Conservation (phyloP, 2,888 invertebrate species). For the Pandemis cinnamomeana region DNA sequence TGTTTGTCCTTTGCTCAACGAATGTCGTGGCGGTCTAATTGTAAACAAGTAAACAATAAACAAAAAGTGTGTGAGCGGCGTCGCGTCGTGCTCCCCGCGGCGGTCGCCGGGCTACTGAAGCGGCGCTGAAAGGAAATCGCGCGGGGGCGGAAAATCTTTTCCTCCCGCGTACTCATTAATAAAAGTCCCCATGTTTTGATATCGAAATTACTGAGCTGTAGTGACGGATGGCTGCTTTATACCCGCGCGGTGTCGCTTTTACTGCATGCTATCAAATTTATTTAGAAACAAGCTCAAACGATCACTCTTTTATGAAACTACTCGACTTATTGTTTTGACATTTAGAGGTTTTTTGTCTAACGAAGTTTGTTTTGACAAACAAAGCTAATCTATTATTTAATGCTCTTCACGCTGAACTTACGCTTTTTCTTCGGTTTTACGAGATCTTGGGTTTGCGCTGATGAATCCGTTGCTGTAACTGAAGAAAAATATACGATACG, state of each 20-base stretch:
- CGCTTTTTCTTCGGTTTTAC: constrained; percentile 66
- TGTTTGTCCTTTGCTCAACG: constrained; percentile 65
- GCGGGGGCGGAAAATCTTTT: constrained; percentile 59
- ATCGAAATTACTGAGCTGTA: constrained; percentile 16
- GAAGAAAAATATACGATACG: constrained; percentile 6
- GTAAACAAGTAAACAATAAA: constrained; percentile 79
- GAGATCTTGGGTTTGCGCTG: constrained; percentile 61
- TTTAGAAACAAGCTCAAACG: constrained; percentile 9
- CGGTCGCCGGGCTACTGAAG: constrained; percentile 72
- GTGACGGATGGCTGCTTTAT: constrained; percentile 30
- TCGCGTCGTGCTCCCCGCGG: constrained; percentile 65
- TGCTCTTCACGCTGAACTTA: constrained; percentile 49
- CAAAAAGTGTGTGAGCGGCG: constrained; percentile 65
- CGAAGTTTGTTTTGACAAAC: neutral
- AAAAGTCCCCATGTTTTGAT: constrained; percentile 21
- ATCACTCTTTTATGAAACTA: constrained; percentile 2
- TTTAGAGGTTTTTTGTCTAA: neutral
- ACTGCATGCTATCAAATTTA: constrained; percentile 11
- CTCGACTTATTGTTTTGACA: constrained; percentile 2
- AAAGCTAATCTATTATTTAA: neutral
- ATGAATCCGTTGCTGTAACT: constrained; percentile 60
- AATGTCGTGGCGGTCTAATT: constrained; percentile 60
- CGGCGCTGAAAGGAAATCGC: constrained; percentile 54
- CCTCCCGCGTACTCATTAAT: constrained; percentile 52
- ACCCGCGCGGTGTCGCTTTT: constrained; percentile 6